Percentiles rank a stretch among this genome's conserved stretches.
Conservation (phyloP, 1,140 invertebrate species). For the Gonatopus flavifemur region DNA sequence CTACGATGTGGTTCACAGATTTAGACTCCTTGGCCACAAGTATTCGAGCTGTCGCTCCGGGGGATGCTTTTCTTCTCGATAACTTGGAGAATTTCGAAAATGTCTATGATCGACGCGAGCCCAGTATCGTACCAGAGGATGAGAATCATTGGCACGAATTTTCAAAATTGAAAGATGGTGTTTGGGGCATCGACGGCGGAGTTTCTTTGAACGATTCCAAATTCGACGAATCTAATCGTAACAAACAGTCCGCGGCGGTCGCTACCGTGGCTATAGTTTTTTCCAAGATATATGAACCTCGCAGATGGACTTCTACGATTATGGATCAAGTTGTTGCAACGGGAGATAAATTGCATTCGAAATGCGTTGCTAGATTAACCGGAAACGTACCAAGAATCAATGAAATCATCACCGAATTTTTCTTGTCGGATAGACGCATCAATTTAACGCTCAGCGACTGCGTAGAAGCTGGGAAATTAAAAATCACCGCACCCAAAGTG, state of each 20-base stretch:
- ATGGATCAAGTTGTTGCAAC: constrained; percentile 42
- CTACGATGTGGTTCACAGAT: constrained; percentile 42
- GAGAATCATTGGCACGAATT: constrained; percentile 44
- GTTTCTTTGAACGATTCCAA: constrained; percentile 22
- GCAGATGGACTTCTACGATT: constrained; percentile 32
- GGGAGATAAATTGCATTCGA: constrained; percentile 43
- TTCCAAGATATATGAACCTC: constrained; percentile 43
- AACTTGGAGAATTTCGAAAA: constrained; percentile 32
- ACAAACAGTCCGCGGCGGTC: constrained; percentile 37
- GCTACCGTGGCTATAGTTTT: constrained; percentile 43
- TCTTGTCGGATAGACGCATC: constrained; percentile 42
- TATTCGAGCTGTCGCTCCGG: not conserved
- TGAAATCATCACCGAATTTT: constrained; percentile 45
- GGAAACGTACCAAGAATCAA: constrained; percentile 20
- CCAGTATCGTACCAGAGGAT: constrained; percentile 22
- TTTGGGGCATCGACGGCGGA: constrained; percentile 38
- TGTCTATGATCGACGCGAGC: constrained; percentile 25
- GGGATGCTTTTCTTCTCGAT: constrained; percentile 35
- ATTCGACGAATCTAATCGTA: constrained; percentile 27
- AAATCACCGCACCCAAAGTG: constrained; percentile 22
- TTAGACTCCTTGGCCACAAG: constrained; percentile 21
- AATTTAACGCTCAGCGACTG: constrained; percentile 43
- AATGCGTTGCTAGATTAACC: constrained; percentile 26
- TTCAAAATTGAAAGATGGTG: constrained; percentile 28
- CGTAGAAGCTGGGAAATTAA: constrained; percentile 39